These are phyloP conservation scores for Alviniconcha marisindica DNA, from an alignment of 1,140 invertebrate species.

Conservation along the genomic window DNA sequence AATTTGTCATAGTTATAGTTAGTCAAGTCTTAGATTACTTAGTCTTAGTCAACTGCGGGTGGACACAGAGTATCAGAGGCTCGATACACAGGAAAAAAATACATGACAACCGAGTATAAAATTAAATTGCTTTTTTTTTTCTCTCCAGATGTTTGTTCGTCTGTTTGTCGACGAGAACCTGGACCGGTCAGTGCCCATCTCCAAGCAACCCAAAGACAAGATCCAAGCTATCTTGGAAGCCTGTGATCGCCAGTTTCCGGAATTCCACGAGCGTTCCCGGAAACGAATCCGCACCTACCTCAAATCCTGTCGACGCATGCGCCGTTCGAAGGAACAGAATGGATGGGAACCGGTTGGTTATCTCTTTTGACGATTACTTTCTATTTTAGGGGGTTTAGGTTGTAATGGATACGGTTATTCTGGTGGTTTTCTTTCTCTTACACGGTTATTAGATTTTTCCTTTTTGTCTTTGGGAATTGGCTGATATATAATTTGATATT, in stretches of 20 bases:
- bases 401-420: too few relatives aligned
- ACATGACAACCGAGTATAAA: too few relatives aligned
- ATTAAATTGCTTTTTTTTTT: too few relatives aligned
- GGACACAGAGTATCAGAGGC: too few relatives aligned
- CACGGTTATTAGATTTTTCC: too few relatives aligned
- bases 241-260: conserved; percentile 96
- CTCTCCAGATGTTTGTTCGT: conserved; percentile 94
- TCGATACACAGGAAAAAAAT: too few relatives aligned
- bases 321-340: conserved; percentile 88
- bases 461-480: neutral
- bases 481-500: too few relatives aligned
- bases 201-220: conserved; percentile 98
- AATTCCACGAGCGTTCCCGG: conserved; percentile 94
- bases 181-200: conserved; percentile 96
- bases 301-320: conserved; percentile 95
- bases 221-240: conserved; percentile 98
- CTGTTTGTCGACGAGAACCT: conserved; percentile 98
- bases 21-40: too few relatives aligned
- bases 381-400: neutral
- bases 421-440: too few relatives aligned
- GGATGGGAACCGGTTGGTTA: conserved; percentile 83
- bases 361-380: neutral
- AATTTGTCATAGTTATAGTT: too few relatives aligned
- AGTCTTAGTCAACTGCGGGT: too few relatives aligned
- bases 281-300: conserved; percentile 97